Percentiles rank a stretch among this genome's conserved stretches.
Evolutionary conservation across 2,888 invertebrate genomes (phyloP).

Genomic region (Acanthosepion lycidas): DNA sequence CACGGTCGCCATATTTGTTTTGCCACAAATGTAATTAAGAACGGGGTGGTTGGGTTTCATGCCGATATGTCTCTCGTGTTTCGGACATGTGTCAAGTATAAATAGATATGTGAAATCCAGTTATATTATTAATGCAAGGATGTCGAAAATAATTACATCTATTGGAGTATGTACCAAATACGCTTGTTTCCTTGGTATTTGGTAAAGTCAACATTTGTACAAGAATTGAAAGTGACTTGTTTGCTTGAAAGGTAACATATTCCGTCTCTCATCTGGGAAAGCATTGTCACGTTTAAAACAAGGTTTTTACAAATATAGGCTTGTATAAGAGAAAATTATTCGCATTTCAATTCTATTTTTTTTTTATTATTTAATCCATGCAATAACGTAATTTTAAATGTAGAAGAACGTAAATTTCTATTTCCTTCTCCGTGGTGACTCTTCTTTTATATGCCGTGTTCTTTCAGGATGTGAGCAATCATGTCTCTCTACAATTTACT

Average conservation of each 20-base stretch:
- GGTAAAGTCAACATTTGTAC: not conserved
- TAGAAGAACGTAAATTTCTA: no score
- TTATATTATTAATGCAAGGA: not conserved
- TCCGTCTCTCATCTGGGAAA: not conserved
- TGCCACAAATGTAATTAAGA: not conserved
- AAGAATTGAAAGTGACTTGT: not conserved
- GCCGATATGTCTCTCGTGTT: not conserved
- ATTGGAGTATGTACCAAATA: not conserved
- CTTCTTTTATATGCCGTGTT: no score
- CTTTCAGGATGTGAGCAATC: no score
- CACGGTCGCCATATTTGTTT: not conserved
- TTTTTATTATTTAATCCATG: no score
- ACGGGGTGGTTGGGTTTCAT: not conserved
- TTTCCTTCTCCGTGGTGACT: no score
- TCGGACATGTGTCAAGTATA: constrained; percentile 18
- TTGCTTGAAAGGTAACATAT: not conserved
- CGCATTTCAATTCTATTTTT: no score
- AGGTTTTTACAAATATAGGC: constrained; percentile 4
- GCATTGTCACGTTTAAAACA: not conserved
- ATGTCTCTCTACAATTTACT: no score
- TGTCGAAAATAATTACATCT: constrained; percentile 21
- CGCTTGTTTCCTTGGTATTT: not conserved
- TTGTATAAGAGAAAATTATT: no score
- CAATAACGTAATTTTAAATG: no score
- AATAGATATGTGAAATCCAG: constrained; percentile 13